Conservation (phyloP, 2,113 vertebrate genomes). For the Abramis brama region DNA sequence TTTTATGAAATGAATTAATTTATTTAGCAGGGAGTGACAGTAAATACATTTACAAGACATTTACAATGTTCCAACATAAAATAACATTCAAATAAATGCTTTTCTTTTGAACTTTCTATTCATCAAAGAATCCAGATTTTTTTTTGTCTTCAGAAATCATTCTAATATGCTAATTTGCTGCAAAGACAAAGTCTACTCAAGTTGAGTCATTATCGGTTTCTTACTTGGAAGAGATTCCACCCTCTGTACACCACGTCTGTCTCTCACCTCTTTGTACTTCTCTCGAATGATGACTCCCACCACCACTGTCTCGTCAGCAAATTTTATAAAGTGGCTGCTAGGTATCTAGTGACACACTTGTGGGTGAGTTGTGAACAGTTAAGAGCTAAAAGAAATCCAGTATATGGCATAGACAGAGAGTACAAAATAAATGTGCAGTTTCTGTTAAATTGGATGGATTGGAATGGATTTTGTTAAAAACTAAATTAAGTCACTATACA, state of each 20-base stretch:
- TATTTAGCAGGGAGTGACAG: too few species aligned
- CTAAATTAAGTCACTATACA: neutral
- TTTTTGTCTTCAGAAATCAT: too few species aligned
- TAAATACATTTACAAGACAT: too few species aligned
- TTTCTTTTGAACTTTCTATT: too few species aligned
- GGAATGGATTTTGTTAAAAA: neutral
- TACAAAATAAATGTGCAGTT: neutral
- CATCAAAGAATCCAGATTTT: too few species aligned
- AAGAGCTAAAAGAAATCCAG: neutral
- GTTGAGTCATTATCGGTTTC: neutral
- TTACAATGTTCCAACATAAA: too few species aligned
- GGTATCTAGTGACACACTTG: neutral
- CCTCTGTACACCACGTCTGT: neutral
- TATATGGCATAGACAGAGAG: neutral
- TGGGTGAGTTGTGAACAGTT: neutral
- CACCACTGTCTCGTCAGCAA: too few species aligned
- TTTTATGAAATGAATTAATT: too few species aligned
- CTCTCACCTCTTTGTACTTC: neutral
- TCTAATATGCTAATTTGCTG: too few species aligned
- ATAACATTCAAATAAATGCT: too few species aligned
- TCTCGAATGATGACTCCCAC: neutral
- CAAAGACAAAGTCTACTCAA: neutral
- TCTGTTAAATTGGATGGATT: neutral
- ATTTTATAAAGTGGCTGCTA: too few species aligned
- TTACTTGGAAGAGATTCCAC: neutral